Base-by-base conservation (phyloP, 1,140 invertebrate species). In the Polypedilum pembai region DNA sequence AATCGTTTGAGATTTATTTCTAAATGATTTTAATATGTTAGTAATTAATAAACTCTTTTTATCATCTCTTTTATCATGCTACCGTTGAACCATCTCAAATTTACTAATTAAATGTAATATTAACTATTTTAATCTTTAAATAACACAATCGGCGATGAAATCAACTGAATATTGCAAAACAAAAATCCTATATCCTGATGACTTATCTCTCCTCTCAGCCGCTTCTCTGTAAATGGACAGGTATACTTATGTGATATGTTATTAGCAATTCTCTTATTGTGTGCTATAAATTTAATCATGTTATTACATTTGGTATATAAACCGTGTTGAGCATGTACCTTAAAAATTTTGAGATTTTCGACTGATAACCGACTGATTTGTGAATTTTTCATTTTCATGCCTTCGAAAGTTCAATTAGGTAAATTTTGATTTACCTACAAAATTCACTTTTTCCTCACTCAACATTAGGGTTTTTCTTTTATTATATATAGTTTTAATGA, bases 211-310 rank as follows among this genome's bases (percentile, higher is more conserved):
- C 24, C 24, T 33, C 24, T 15, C 12, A 56, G 45, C 41, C 12
- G 87, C 85, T 87, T 88, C 83, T 86, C 87, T 84, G 88, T 88
- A 33, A 33, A 33, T 83, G 87, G 87, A 84, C 88, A 89, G 88
- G 88, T 89, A 89, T 85, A 88, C 85, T 88, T 85, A 83, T 86
- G 87, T 82, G 88, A 89, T 84, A 83, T 89, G 82, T 79, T 88
- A 77, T 85, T 88, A 82, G 87, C 87, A 84, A 85, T 87, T 79
- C 81, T 88, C 82, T 82, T 89, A 76, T 83, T 89, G 76, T 87
- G 85, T 83, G 84, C 86, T 78, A 85, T 89, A 78, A 88, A 89
- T 79, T 80, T 87, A 75, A 79, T 89, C 77, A 87, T 88, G 86
- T 85, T 87, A 77, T 77, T 88, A 79, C 87, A 88, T 78, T 79